These are phyloP conservation scores for Romanogobio albipinnatus DNA, from an alignment of 2,113 vertebrate species.

Conservation along the genomic window DNA sequence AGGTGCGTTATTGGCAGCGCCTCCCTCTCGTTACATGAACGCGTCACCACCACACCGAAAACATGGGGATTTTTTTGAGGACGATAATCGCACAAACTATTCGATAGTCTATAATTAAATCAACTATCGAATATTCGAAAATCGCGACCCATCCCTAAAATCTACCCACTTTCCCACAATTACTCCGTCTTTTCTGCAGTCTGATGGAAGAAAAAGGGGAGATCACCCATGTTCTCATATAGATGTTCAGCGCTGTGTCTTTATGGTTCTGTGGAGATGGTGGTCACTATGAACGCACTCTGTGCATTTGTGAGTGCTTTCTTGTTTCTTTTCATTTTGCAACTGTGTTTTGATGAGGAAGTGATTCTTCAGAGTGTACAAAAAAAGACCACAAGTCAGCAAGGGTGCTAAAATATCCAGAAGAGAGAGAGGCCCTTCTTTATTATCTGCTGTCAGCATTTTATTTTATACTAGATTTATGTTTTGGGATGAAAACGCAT, in stretches of 20 bases:
- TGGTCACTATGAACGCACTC: too few species aligned
- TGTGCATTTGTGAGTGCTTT: too few species aligned
- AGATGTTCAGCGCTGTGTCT: background rate
- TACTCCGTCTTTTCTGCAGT: background rate
- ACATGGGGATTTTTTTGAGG: too few species aligned
- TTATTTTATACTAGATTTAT: background rate
- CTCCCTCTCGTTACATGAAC: too few species aligned
- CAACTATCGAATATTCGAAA: too few species aligned
- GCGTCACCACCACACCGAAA: too few species aligned
- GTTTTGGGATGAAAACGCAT: background rate
- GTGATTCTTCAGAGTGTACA: constrained; percentile 33
- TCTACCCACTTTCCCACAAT: background rate
- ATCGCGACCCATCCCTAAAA: too few species aligned
- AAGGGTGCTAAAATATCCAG: constrained; percentile 55
- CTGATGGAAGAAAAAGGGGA: background rate
- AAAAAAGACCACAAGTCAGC: constrained; percentile 50
- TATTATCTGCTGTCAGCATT: constrained; percentile 32
- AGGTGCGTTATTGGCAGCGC: too few species aligned
- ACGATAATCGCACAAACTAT: too few species aligned
- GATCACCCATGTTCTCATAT: too few species aligned
- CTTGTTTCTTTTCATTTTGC: background rate
- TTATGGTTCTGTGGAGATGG: background rate
- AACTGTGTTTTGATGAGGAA: background rate
- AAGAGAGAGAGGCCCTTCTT: constrained; percentile 18
- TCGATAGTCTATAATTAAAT: too few species aligned